Evolutionary conservation across 2,797 vertebrate species (phyloP).

Genomic region (Myoxocephalus aenaeus): DNA sequence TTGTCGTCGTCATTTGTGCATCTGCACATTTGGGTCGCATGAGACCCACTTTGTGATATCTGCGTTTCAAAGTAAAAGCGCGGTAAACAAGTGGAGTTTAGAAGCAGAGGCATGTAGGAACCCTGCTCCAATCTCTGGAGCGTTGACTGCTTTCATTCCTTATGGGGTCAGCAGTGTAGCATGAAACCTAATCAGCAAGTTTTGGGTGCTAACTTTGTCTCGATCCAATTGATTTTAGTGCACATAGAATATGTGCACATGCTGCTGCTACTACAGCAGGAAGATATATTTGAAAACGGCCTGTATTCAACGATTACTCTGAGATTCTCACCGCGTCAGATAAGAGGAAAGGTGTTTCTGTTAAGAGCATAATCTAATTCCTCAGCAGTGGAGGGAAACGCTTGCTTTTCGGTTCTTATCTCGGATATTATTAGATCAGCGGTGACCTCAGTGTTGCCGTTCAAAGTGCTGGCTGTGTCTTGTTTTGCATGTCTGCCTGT

Average conservation of each 20-base stretch:
- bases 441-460: conserved; percentile 7
- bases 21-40: conserved; percentile 11
- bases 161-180: conserved; percentile 78
- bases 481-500: conserved; percentile 34
- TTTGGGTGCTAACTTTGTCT: background rate
- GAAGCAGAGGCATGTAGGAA: conserved; percentile 37
- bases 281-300: background rate
- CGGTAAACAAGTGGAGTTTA: background rate
- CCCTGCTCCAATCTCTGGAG: conserved; percentile 65
- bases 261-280: conserved; percentile 19
- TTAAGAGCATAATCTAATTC: background rate
- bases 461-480: background rate
- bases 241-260: background rate
- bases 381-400: background rate
- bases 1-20: background rate
- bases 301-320: background rate
- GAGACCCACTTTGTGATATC: background rate
- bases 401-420: conserved; percentile 2
- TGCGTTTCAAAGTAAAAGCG: background rate
- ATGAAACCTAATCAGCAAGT: conserved; percentile 3
- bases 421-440: conserved; percentile 36
- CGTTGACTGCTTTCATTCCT: conserved; percentile 73
- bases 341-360: conserved; percentile 20
- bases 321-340: conserved; percentile 11
- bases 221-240: conserved; percentile 6